Evolutionary conservation across 2,797 vertebrate genomes (phyloP).

Genomic region (Cichlasoma orientale): DNA sequence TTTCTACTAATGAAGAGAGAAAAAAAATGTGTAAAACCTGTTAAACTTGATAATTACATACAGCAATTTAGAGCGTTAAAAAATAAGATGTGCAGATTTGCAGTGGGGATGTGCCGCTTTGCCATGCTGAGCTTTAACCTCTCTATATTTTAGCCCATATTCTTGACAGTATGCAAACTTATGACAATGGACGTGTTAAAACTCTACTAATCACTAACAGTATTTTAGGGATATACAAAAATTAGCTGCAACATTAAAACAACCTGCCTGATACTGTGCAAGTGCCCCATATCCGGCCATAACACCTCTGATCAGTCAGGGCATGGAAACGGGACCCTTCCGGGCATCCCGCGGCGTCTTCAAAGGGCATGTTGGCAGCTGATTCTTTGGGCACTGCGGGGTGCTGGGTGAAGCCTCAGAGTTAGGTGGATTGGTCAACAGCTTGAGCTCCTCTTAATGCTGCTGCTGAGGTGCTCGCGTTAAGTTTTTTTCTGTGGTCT

Average conservation of each 20-base stretch:
- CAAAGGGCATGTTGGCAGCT: not conserved
- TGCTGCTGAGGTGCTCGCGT: not conserved
- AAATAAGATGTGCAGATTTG: not conserved
- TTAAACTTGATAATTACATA: not conserved
- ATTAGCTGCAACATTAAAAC: not conserved
- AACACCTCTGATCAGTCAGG: not conserved
- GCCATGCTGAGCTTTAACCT: not conserved
- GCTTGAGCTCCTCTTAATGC: not conserved
- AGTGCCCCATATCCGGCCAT: not conserved
- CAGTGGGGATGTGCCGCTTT: not conserved
- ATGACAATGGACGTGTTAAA: not conserved
- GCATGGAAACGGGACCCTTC: not conserved
- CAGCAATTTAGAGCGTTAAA: not conserved
- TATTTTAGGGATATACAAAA: not conserved
- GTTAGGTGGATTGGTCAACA: not conserved
- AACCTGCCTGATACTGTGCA: not conserved
- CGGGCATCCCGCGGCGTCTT: not conserved
- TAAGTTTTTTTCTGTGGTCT: not conserved
- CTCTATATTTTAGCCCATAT: not conserved
- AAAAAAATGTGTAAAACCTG: not conserved
- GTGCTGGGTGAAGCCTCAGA: not conserved
- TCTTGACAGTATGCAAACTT: not conserved
- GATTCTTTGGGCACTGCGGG: rapidly evolving
- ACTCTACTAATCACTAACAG: not conserved
- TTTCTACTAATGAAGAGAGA: not conserved